Evolutionary conservation across 2,113 vertebrate species (phyloP), one percentile per base, ranked within the genome.

Genomic region (Morone saxatilis): DNA sequence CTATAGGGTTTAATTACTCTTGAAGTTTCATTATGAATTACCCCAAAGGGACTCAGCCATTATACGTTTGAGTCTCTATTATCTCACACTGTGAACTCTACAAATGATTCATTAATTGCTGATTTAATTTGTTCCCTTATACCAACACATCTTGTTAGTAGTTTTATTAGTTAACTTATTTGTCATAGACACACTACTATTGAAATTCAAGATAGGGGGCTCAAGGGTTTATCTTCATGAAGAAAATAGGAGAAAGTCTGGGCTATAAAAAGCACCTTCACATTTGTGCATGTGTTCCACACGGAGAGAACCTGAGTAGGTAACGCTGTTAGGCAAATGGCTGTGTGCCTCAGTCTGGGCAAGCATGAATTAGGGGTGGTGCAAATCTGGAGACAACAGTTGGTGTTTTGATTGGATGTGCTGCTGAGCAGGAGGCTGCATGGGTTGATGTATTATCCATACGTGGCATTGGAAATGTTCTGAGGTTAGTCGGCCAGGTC

Each of bases 351-450:
- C 66, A 47, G 73, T 70, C 76, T 88, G 74, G 84, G 80, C 78
- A 85, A 68, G 74, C 78, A 83, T 90, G 79, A 70, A 73, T 77
- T 41, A 45, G 47, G 50, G 69, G 57, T 62, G 60, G 40, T 82
- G 51, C 74, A 83, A 84, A 77, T 74, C 67, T 72, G 60, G 70
- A 87, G 83, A 91, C 78, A 81, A 89, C 79, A 90, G 87, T 94
- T 91, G 76, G 78, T 84, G 71, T 93, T 93, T 87, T 89, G 93
- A 91, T 91, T 88, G 78, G 66, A 86, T 89, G 81, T 91, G 69
- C 72, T 63, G 84, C 76, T 65, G 74, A 87, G 70, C 68, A 80
- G 69, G 80, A 88, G 78, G 57, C 69, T 86, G 80, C 71, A 61
- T 66, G 62, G 71, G 71, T 77, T 89, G 88, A 88, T 94, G 72